Conservation (phyloP, 2,888 invertebrate species). For the Steromphala cineraria region DNA sequence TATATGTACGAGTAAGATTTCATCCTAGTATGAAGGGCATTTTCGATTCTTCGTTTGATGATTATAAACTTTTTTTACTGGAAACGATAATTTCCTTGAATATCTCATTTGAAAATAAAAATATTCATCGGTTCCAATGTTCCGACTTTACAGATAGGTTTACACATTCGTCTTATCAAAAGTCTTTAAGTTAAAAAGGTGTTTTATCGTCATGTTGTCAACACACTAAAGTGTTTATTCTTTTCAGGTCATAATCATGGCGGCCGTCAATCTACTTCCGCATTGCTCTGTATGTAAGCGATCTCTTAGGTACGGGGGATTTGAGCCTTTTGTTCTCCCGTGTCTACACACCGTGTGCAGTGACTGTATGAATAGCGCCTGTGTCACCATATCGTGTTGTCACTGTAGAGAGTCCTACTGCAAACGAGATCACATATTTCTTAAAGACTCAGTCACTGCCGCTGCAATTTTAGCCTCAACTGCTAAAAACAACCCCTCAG, state of each 20-base stretch:
- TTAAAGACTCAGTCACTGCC: not conserved
- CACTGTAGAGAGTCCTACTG: not conserved
- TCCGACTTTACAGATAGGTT: no score
- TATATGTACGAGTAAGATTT: no score
- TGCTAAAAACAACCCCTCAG: not conserved
- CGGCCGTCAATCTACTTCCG: not conserved
- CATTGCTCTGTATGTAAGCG: not conserved
- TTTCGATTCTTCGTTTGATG: no score
- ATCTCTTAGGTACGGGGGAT: not conserved
- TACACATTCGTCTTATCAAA: no score
- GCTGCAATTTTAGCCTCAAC: not conserved
- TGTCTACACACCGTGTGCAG: not conserved
- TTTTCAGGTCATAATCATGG: not conserved
- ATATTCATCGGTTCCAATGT: no score
- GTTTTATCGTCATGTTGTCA: no score
- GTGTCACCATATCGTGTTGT: not conserved
- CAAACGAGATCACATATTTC: not conserved
- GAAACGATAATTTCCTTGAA: no score
- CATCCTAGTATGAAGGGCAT: no score
- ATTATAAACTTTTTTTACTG: no score
- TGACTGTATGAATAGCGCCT: not conserved
- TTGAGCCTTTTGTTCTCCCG: not conserved
- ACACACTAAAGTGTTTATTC: no score
- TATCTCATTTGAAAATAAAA: no score
- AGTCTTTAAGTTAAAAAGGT: no score